Evolutionary conservation across 2,797 vertebrate genomes (phyloP), one percentile per base, ranked within the genome.

Genomic region (Hylomyscus alleni): DNA sequence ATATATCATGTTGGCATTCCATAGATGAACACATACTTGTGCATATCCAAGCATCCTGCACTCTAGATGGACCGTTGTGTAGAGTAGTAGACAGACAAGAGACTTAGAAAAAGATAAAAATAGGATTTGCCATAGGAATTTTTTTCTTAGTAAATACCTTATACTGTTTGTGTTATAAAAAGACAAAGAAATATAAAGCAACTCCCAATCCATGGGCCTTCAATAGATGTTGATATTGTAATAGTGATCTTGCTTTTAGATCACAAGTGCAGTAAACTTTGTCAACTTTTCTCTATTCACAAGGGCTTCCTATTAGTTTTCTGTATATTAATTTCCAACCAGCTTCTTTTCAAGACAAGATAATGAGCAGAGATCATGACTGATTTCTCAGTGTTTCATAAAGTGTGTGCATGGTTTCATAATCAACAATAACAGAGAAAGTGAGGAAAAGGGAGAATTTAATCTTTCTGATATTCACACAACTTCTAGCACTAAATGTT

Each of bases 321-420:
- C 19, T 78, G 2, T 87, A 73, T 83, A 91, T 89, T 85, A 40
- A 40, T 83, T 92, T 10, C 84, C 24, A 67, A 86, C 20, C 26
- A 94, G 17, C 76, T 90, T 1, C 34, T 86, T 88, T 96, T 95
- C 50, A 40, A 94, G 54, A 95, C 92, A 90, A 10, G 10, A 77
- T 40, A 17, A 20, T n/a, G 10, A 85, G 40, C 22, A 72, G 12
- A 10, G 40, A 14, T 77, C 54, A 8, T 80, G 60, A 6, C 26
- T 84, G 58, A 12, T 87, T 92, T 95, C 37, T 90, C 12, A 80
- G 31, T 72, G 29, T 31, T 82, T 93, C 19, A 29, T 34, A 52
- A 34, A 84, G 3, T 91, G 6, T 56, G 1, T 47, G 3, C 4
- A 40, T 76, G 52, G 6, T 54, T n/a, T 77, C 40, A 22, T 91